Evolutionary conservation across 2,888 invertebrate species (phyloP), one percentile per base, ranked within the genome.

Genomic region (Drosophila borborema): DNA sequence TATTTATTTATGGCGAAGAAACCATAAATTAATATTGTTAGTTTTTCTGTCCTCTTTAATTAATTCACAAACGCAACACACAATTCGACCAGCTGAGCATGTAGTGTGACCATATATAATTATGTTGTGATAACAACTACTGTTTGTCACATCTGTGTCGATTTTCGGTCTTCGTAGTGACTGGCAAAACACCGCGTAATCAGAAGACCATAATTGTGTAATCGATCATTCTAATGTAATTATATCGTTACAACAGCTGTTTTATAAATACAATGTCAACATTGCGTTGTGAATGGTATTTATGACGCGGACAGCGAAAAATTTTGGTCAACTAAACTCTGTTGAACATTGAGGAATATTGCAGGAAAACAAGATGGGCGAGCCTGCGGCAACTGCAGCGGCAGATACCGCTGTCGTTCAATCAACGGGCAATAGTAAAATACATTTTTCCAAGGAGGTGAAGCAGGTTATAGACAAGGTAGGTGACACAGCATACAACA

Each of bases 381-480:
- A 88, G 31, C 51, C 74, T 64, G 74, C 61, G 34, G 68, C 49
- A 60, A 64, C 61, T 51, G 54, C 58, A 51, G 81, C 61, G 41
- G 53, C 48, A 20, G 70, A 75, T 48, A 54, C 53, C 59, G 46
- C 53, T 40, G 66, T 55, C 28, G 69, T 63, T 38, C 73, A 74
- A 34, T 51, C 41, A 60, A 56, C 74, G 38, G 69, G 65, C 23
- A 77, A 74, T 54, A 90, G 75, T 53, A 91, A 91, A 63, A 92
- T 92, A 38, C 88, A 91, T 48, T 97, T 98, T 91, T 96, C 98
- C 2, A 95, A 96, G 62, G 97, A 97, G 88, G 98, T 98, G 8
- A 97, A 98, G 93, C 96, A 95, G 91, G 97, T 98, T 2, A 98
- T 98, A 77, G 98, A 98, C 92, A 96, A 96, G 94, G 96, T 95